A percentile compares a stretch with the other conserved stretches of the same genome.
Conservation (phyloP, 1,140 invertebrate genomes). For the Lysiphlebus fabarum region DNA sequence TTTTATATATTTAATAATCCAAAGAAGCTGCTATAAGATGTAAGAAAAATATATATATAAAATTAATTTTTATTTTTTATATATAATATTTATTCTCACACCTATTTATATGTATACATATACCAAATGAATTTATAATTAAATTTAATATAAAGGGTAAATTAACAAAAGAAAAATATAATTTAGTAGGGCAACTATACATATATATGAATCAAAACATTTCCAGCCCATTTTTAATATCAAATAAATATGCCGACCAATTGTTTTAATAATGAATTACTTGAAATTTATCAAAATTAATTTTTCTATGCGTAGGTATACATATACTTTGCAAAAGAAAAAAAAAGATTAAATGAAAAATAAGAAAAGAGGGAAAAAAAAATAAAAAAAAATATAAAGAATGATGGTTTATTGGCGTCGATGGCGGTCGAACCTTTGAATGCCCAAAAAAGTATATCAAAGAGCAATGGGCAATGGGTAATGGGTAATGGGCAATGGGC, state of each 20-base stretch:
- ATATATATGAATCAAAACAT: slow-evolving; percentile 12
- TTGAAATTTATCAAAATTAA: slow-evolving; percentile 7
- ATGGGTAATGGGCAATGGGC: slow-evolving; percentile 52
- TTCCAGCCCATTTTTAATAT: slow-evolving; percentile 11
- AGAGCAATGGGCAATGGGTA: too few relatives aligned
- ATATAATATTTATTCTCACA: too few relatives aligned
- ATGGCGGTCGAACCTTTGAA: slow-evolving; percentile 30
- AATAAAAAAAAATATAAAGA: slow-evolving; percentile 21
- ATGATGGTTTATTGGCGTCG: slow-evolving; percentile 23
- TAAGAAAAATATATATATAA: too few relatives aligned
- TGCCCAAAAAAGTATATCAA: slow-evolving; percentile 31
- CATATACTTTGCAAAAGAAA: not conserved
- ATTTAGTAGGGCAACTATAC: not conserved
- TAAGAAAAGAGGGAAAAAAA: not conserved
- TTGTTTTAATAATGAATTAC: slow-evolving; percentile 6
- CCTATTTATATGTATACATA: too few relatives aligned
- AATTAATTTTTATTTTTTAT: too few relatives aligned
- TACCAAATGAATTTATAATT: too few relatives aligned
- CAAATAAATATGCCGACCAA: not conserved
- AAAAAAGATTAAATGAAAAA: not conserved
- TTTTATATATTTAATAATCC: not conserved
- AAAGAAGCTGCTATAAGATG: too few relatives aligned
- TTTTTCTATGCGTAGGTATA: not conserved
- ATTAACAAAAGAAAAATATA: too few relatives aligned
- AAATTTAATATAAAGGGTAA: too few relatives aligned